Conservation (phyloP, 2,797 vertebrate species). For the Anabacerthia variegaticeps region DNA sequence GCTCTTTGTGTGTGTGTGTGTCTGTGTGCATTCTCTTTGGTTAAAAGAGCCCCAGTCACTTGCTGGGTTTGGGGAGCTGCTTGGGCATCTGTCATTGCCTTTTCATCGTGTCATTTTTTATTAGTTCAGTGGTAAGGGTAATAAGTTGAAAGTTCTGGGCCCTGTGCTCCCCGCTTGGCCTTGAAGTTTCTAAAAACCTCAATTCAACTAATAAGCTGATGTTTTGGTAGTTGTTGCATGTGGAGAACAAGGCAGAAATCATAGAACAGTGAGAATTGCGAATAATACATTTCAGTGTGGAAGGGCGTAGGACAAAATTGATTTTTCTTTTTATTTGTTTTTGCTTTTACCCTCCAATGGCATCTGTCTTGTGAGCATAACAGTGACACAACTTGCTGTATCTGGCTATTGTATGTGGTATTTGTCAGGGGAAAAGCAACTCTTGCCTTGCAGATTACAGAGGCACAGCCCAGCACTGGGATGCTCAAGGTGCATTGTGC, state of each 20-base stretch:
- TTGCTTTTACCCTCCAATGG: neutral
- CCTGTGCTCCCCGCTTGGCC: neutral
- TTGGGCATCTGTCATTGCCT: neutral
- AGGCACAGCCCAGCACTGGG: neutral
- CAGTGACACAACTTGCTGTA: neutral
- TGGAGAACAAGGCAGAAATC: neutral
- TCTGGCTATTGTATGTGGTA: neutral
- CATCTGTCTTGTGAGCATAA: neutral
- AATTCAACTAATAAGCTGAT: neutral
- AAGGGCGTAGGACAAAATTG: neutral
- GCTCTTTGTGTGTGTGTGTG: too few relatives aligned
- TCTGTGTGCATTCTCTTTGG: neutral
- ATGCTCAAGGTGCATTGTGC: neutral
- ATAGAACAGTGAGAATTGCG: neutral
- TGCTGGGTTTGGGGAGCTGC: neutral
- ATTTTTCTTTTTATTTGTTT: neutral
- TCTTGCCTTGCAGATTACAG: neutral
- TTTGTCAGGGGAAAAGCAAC: neutral
- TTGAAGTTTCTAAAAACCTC: neutral
- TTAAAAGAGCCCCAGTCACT: neutral
- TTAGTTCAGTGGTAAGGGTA: neutral
- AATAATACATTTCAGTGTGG: neutral
- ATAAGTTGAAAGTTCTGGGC: neutral
- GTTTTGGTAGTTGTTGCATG: neutral
- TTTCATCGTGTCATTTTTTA: neutral